Conservation (phyloP, 2,113 vertebrate species). For the Rhodinocichla rosea region DNA sequence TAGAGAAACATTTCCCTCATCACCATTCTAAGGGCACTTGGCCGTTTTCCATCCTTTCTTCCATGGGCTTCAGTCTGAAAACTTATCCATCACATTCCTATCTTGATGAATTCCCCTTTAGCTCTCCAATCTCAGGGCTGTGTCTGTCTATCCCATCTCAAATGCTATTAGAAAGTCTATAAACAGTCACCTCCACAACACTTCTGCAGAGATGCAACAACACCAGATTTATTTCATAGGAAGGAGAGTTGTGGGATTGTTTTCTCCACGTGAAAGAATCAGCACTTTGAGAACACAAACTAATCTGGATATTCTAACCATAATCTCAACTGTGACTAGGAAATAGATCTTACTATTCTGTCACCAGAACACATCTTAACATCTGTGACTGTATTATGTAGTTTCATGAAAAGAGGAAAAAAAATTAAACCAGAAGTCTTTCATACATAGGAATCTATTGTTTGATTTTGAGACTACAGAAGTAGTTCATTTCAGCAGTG, state of each 20-base stretch:
- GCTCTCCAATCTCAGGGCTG: background rate
- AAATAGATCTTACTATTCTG: background rate
- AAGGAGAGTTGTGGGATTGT: background rate
- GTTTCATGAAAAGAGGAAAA: background rate
- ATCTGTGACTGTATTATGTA: background rate
- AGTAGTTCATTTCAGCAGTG: background rate
- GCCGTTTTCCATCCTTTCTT: background rate
- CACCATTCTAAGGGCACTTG: background rate
- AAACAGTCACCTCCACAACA: background rate
- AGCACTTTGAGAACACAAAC: background rate
- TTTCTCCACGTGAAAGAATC: background rate
- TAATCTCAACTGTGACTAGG: background rate
- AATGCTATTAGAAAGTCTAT: background rate
- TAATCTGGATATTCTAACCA: background rate
- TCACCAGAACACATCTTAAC: background rate
- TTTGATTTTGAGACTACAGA: background rate
- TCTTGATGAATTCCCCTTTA: background rate
- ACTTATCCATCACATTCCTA: background rate
- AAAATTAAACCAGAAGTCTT: background rate
- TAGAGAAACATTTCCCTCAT: background rate
- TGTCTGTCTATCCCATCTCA: background rate
- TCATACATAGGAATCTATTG: background rate
- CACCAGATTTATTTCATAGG: background rate
- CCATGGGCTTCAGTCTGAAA: background rate
- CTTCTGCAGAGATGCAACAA: background rate